A percentile compares a stretch with the other conserved stretches of the same genome.
phyloP scores from a whole-genome alignment of 2,113 vertebrate genomes.

The Oreochromis aureus region DNA sequence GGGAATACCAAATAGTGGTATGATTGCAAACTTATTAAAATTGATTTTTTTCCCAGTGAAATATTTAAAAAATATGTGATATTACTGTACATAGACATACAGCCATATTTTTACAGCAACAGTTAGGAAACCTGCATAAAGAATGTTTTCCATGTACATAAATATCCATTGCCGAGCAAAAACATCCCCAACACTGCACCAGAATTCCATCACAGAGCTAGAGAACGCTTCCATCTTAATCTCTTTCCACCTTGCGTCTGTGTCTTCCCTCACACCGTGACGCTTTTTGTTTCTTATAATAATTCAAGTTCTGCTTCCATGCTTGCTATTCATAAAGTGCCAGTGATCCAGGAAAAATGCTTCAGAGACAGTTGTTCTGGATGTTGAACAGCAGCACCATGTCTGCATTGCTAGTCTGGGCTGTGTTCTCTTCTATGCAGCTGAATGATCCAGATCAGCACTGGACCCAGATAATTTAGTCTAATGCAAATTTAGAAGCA shows the following conservation, averaged over 20 bases:
- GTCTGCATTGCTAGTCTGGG: not conserved
- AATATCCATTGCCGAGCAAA: not conserved
- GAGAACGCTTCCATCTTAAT: not conserved
- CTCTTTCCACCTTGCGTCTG: not conserved
- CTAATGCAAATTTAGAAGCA: not conserved
- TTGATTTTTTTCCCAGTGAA: not conserved
- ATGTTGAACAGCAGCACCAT: not conserved
- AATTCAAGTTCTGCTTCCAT: not conserved
- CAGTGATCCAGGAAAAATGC: slow-evolving; percentile 14
- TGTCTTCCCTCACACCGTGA: not conserved
- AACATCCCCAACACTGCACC: not conserved
- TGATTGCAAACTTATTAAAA: not conserved
- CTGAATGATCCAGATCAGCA: not conserved
- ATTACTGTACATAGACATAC: not conserved
- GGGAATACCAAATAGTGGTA: not conserved
- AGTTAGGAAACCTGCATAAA: not conserved
- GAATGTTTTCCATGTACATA: not conserved
- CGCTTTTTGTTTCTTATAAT: not conserved
- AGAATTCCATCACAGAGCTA: not conserved
- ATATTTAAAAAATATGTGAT: not conserved
- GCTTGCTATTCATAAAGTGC: slow-evolving; percentile 11
- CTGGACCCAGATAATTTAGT: not conserved
- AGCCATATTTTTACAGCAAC: not conserved
- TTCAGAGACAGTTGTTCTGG: slow-evolving; percentile 18
- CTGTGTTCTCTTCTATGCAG: not conserved